phyloP scores from a whole-genome alignment of 2,797 vertebrate species.

The Sibirionetta formosa region DNA sequence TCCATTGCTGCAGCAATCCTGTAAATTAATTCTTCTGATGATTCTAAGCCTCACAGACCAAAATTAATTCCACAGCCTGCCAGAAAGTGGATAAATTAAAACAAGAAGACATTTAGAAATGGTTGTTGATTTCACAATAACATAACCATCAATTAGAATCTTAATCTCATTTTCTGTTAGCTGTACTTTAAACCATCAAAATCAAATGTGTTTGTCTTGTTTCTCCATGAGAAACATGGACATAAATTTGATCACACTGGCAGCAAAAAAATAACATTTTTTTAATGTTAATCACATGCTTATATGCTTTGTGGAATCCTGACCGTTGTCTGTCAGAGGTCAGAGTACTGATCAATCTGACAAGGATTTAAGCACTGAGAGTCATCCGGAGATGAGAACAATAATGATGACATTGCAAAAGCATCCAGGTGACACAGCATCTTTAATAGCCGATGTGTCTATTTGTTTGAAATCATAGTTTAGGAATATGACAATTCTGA shows the following conservation, averaged over 20 bases:
- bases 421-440: neutral
- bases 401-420: neutral
- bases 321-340: neutral
- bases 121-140: neutral
- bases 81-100: constrained; percentile 29
- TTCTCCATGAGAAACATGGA: neutral
- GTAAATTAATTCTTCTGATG: constrained; percentile 86
- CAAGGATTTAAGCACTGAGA: neutral
- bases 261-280: neutral
- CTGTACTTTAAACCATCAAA: neutral
- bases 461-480: neutral
- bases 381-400: neutral
- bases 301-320: neutral
- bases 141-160: neutral
- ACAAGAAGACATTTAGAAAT: neutral
- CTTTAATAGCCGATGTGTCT: neutral
- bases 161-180: neutral
- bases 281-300: neutral
- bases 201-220: neutral
- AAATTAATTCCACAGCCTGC: constrained; percentile 88
- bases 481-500: neutral
- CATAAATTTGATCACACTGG: neutral
- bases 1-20: constrained; percentile 84
- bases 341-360: neutral
- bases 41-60: constrained; percentile 85